Conservation (phyloP, 2,113 vertebrate species). For the Dunckerocampus dactyliophorus region DNA sequence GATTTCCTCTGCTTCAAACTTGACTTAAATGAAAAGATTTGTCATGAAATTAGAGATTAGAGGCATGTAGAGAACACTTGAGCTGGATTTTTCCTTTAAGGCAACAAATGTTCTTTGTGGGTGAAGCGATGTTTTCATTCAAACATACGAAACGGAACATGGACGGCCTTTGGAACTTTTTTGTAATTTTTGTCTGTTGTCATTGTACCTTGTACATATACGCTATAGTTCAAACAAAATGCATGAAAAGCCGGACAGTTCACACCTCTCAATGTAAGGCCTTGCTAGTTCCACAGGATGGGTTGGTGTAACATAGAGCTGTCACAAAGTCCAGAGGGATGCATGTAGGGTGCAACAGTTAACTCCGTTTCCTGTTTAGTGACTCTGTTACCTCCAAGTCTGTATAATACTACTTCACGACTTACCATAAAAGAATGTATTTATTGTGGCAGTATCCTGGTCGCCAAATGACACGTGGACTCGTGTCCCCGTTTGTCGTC, state of each 20-base stretch:
- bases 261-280: conserved; percentile 54
- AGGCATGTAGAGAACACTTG: neutral
- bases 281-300: conserved; percentile 61
- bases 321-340: conserved; percentile 51
- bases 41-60: neutral
- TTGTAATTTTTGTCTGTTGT: conserved; percentile 14
- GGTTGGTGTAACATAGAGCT: conserved; percentile 56
- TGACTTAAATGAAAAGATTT: neutral
- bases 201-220: conserved; percentile 70
- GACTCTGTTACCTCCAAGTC: conserved; percentile 51
- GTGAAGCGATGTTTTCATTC: neutral
- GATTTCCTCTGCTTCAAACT: neutral
- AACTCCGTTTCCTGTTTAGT: conserved; percentile 38
- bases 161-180: conserved; percentile 21
- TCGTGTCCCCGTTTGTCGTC: conserved; percentile 14
- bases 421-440: conserved; percentile 70
- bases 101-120: conserved; percentile 19
- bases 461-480: neutral
- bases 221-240: conserved; percentile 60
- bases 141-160: neutral
- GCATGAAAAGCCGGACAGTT: conserved; percentile 65
- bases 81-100: conserved; percentile 46
- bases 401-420: conserved; percentile 54
- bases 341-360: conserved; percentile 53
- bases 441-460: conserved; percentile 42